A percentile compares a stretch with the other conserved stretches of the same genome.
These are phyloP conservation scores for Drosophila prosaltans DNA, from an alignment of 1,140 invertebrate species.

Conservation along the genomic window DNA sequence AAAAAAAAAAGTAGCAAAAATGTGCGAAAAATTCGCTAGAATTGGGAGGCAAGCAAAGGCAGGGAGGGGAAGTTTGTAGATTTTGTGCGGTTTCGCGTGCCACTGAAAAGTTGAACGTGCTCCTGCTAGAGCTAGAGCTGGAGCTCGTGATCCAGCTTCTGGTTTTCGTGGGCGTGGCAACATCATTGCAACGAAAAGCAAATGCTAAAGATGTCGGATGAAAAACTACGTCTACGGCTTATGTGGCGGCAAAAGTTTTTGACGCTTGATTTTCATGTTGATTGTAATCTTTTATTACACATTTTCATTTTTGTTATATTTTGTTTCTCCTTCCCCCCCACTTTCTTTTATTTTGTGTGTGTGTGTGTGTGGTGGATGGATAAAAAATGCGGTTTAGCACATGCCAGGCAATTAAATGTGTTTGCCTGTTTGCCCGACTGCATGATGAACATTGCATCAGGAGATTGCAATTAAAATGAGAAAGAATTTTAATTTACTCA, in stretches of 20 bases:
- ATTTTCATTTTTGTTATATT: background rate
- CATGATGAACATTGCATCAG: background rate
- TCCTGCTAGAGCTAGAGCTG: slow-evolving; percentile 10
- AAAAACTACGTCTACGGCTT: slow-evolving; percentile 56
- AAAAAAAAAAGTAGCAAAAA: slow-evolving; percentile 32
- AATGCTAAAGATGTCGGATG: slow-evolving; percentile 34
- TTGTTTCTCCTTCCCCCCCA: no score
- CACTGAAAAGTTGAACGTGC: slow-evolving; percentile 69
- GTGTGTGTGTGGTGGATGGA: slow-evolving; percentile 4
- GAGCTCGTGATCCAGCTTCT: slow-evolving; percentile 23
- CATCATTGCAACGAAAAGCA: slow-evolving; percentile 25
- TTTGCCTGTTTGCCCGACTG: background rate
- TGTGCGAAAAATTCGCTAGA: slow-evolving; percentile 62
- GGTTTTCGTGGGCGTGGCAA: slow-evolving; percentile 36
- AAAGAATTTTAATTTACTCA: background rate
- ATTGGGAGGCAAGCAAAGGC: background rate
- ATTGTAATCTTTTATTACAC: slow-evolving; percentile 57
- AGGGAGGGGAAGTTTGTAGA: slow-evolving; percentile 20
- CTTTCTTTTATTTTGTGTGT: no score
- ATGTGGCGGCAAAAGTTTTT: slow-evolving; percentile 59
- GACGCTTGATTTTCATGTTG: slow-evolving; percentile 75
- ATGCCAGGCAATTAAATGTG: slow-evolving; percentile 1
- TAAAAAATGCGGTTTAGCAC: background rate
- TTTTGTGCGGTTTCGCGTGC: slow-evolving; percentile 77
- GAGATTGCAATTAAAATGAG: slow-evolving; percentile 26